Evolutionary conservation across 2,113 vertebrate species (phyloP).

Genomic region (Halichoerus grypus): DNA sequence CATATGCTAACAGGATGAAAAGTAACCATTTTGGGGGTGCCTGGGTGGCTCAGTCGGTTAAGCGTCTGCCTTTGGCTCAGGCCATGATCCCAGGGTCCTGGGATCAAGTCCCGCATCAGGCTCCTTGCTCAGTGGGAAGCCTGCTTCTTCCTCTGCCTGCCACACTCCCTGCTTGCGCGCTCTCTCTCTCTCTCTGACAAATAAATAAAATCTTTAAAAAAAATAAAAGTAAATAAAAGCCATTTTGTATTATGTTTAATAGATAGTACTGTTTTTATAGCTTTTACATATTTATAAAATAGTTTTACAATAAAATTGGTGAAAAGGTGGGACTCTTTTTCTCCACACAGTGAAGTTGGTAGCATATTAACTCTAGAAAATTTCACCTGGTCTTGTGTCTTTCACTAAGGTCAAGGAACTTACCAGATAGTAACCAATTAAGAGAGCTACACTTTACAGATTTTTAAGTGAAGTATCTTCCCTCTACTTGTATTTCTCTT

Average conservation of each 20-base stretch:
- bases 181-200: too few relatives aligned
- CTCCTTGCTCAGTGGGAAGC: too few relatives aligned
- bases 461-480: not conserved
- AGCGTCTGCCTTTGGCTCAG: too few relatives aligned
- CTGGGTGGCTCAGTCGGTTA: too few relatives aligned
- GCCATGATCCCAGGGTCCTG: too few relatives aligned
- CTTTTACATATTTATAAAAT: slow-evolving; percentile 28
- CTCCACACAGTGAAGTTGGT: not conserved
- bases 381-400: not conserved
- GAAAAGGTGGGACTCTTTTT: not conserved
- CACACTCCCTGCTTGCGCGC: too few relatives aligned
- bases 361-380: not conserved
- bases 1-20: not conserved
- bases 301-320: not conserved
- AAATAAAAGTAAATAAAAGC: not conserved
- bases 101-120: too few relatives aligned
- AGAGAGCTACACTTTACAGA: not conserved
- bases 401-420: not conserved
- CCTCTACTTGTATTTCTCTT: not conserved
- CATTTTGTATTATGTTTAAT: not conserved
- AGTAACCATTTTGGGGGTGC: not conserved
- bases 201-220: too few relatives aligned
- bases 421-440: not conserved
- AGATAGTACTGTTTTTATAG: not conserved
- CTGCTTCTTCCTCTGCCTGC: too few relatives aligned